Base-by-base conservation (phyloP, 2,113 vertebrate species). In the Bettongia penicillata region DNA sequence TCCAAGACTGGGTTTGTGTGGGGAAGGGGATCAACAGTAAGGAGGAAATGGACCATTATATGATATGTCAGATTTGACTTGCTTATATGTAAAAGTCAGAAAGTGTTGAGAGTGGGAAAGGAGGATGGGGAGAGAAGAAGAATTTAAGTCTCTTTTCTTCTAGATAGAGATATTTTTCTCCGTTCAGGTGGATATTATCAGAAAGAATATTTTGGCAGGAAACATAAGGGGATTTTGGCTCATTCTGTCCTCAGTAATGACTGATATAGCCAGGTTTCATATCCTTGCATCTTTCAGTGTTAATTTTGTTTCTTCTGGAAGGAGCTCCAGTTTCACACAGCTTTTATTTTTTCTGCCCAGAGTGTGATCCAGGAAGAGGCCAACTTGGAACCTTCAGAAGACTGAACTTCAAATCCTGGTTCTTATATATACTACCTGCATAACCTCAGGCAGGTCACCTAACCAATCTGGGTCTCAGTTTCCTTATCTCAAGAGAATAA, bases 171-270 rank as follows among this genome's bases (percentile, higher is more conserved):
- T 7, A 0, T 28, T 43, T 57, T n/a, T 68, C 24, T 61, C 24
- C n/a, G 2, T 3, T 19, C n/a, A 0, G 48, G 4, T n/a, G 14
- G 37, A 61, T 9, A n/a, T 4, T 37, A 37, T 19, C 31, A n/a
- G 9, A 77, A 77, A n/a, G 31, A 77, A 77, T 19, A 77, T 77
- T n/a, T 7, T 84, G n/a, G 68, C n/a, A 84, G 68, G n/a, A 84
- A 84, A 84, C 16, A 8, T 8, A 84, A 23, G 6, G 68, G 16
- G n/a, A 84, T 84, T 84, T 43, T 22, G 37, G n/a, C 16, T 22
- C 68, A 12, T 68, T 84, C 68, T 84, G 68, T 84, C 68, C 19
- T 43, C 68, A 43, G 16, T 22, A 23, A 43, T 84, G 31, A 68
- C 57, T 68, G 55, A 31, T 61, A 23, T 61, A 61, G 31, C 68